Base-by-base conservation (phyloP, 1,140 invertebrate species). In the Agraylea sexmaculata region DNA sequence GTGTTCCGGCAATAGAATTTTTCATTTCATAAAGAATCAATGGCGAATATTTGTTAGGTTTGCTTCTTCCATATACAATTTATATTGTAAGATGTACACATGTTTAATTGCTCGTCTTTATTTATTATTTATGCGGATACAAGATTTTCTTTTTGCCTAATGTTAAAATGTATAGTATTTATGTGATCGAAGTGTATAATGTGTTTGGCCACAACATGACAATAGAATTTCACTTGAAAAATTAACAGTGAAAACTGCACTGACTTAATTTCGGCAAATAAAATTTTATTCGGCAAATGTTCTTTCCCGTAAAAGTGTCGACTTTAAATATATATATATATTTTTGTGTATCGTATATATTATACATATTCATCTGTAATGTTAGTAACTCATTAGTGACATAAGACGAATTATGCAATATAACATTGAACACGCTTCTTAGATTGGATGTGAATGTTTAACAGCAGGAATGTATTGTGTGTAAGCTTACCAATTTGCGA, bases 171-270 rank as follows among this genome's bases (percentile, higher is more conserved):
- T 41, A 47, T 44, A 36, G 44, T 35, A 43, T 42, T 44, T 42
- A 44, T 37, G 27, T 37, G 37, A 23, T 31, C 11, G 41, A 31
- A n/a, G n/a, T n/a, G n/a, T n/a, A n/a, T n/a, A n/a, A n/a, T n/a
- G n/a, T n/a, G 43, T 45, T 43, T 43, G 47, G 47, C 47, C 43
- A 46, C 39, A 39, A 37, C 30, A 35, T 46, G 47, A 49, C 47
- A 49, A 49, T 49, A 49, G 47, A 45, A 40, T 35, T 46, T 49
- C 47, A 49, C 43, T 46, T 37, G 29, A 21, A 35, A 39, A 42
- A 38, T 45, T 45, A 40, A 31, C 21, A 13, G 29, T 41, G 30
- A 34, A 43, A 19, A n/a, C 32, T 43, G 40, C 40, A 42, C 40
- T 42, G 40, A 42, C 35, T 29, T 16, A 42, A 27, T 21, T 39